A percentile compares a stretch with the other conserved stretches of the same genome.
Conservation (phyloP, 2,888 invertebrate genomes). For the Periphyllus acericola region DNA sequence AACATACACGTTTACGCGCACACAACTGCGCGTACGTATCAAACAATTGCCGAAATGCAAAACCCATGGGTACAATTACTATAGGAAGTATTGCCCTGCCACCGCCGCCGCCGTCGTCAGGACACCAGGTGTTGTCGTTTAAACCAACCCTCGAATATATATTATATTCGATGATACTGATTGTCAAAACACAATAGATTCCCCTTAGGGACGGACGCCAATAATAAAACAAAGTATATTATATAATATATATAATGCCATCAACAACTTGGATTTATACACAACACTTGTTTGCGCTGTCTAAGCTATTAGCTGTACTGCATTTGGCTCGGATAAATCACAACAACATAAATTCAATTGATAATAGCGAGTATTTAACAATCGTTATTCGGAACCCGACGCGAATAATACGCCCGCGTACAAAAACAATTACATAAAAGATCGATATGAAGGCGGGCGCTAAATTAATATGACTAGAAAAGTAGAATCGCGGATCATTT, state of each 20-base stretch:
- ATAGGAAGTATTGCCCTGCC: slow-evolving; percentile 20
- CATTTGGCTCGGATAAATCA: no score
- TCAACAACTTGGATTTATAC: slow-evolving; percentile 1
- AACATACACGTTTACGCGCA: not conserved
- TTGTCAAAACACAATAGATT: slow-evolving; percentile 56
- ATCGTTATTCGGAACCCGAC: no score
- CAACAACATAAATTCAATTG: no score
- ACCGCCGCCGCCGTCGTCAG: slow-evolving; percentile 13
- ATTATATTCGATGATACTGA: slow-evolving; percentile 46
- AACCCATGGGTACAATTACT: slow-evolving; percentile 58
- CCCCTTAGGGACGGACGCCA: not conserved
- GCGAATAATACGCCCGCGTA: not conserved
- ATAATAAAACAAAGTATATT: slow-evolving; percentile 13
- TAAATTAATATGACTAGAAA: no score
- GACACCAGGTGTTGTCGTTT: slow-evolving; percentile 60
- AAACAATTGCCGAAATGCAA: slow-evolving; percentile 61
- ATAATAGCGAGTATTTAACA: no score
- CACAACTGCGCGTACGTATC: slow-evolving; percentile 40
- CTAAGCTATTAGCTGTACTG: no score
- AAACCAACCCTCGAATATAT: slow-evolving; percentile 28
- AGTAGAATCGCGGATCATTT: no score
- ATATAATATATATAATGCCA: not conserved
- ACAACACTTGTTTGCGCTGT: no score
- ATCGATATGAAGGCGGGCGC: no score
- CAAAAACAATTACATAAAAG: not conserved